Percentiles rank a stretch among this genome's conserved stretches.
Evolutionary conservation across 2,113 vertebrate genomes (phyloP).

Genomic region (Odocoileus hemionus): DNA sequence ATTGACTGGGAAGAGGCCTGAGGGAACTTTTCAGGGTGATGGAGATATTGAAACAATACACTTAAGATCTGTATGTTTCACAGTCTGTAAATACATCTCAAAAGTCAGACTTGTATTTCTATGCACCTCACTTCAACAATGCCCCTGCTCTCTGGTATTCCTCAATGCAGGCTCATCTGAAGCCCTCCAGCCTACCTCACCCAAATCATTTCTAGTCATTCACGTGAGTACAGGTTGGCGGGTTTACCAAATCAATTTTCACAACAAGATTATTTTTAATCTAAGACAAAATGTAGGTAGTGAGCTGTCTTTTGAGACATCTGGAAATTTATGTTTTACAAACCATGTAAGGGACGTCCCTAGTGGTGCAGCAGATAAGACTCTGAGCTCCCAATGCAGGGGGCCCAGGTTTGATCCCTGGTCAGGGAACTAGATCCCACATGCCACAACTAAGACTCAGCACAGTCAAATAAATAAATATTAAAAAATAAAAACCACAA

Average conservation of each 20-base stretch:
- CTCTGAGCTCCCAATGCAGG: not conserved
- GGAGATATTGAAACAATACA: not conserved
- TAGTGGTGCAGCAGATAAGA: not conserved
- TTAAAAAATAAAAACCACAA: not conserved
- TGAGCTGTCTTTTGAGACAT: not conserved
- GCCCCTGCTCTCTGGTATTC: not conserved
- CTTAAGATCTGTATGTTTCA: not conserved
- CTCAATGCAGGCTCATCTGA: not conserved
- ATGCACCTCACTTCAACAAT: slow-evolving; percentile 6
- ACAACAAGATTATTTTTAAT: not conserved
- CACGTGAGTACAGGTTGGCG: not conserved
- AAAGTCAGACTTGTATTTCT: not conserved
- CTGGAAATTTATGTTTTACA: not conserved
- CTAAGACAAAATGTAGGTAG: not conserved
- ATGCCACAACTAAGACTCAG: not conserved
- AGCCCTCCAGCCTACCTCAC: not conserved
- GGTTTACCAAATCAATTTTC: not conserved
- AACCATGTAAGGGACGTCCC: not conserved
- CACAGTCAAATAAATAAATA: not conserved
- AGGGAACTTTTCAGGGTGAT: not conserved
- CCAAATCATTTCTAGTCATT: not conserved
- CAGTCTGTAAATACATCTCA: not conserved
- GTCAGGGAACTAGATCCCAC: not conserved
- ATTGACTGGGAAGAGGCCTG: not conserved
- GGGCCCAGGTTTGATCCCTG: not conserved